Base-by-base conservation (phyloP, 2,113 vertebrate genomes). In the Gavia stellata region DNA sequence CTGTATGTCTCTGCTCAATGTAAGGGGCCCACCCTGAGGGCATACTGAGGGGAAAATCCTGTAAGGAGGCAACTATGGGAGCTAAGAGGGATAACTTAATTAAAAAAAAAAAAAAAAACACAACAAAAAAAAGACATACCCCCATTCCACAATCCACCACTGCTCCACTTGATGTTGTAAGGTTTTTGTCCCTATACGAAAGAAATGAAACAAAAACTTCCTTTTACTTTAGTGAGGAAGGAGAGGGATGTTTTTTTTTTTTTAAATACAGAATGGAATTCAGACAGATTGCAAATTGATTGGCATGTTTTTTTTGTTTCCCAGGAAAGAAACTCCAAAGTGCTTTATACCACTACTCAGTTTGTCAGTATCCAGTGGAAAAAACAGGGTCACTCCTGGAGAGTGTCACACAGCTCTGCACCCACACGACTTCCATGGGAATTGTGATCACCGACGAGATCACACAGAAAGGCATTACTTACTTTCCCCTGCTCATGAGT, bases 331-430 rank as follows among this genome's bases (percentile, higher is more conserved):
- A 49, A 50, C 5, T 78, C 66, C 16, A 3, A 38, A 59, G 9
- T 52, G 6, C 6, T 16, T 79, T 75, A 42, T 33, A 59, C 2
- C 18, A 55, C 7, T 61, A 3, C 14, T 55, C 16, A 52, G 13
- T 29, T 42, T 85, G 33, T 40, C 3, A 1, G 29, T 19, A 28
- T 21, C 56, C 24, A 59, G 15, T 31, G 58, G 36, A 85, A 68
- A 71, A 78, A 2, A 0, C 1, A 1, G 12, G 13, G 40, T 49
- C 12, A 6, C 12, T 83, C 33, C 10, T 47, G 45, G 33, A 77
- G 40, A 66, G 23, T n/a, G 9, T n/a, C 2, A 2, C 40, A 53
- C 52, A 79, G 31, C 18, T 86, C 55, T 86, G 31, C 15, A 82
- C 25, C n/a, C 61, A 53, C 70, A 80, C 1, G 1, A 44, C 26